These are phyloP conservation scores for Drosophila nigricruria DNA, from an alignment of 2,888 invertebrate species.

Conservation along the genomic window DNA sequence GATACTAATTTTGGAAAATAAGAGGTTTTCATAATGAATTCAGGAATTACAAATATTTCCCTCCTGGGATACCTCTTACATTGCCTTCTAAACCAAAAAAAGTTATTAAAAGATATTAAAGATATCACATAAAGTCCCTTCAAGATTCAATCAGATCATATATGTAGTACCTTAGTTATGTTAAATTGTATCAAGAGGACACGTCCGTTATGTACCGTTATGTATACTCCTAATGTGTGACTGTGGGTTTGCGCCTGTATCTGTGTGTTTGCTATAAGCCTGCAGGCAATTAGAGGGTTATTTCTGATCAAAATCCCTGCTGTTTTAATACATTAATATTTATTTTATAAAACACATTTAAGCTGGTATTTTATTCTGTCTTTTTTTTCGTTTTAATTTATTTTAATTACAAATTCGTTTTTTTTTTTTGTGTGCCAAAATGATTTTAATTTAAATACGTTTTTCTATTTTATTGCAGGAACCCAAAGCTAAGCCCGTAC, in stretches of 20 bases:
- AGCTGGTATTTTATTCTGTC: background rate
- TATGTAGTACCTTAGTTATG: background rate
- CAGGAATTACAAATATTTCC: background rate
- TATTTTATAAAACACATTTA: background rate
- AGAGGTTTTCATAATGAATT: background rate
- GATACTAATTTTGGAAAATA: background rate
- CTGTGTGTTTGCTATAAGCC: conserved; percentile 18
- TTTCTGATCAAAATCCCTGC: background rate
- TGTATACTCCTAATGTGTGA: too few relatives aligned
- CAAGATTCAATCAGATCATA: background rate
- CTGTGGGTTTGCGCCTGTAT: background rate
- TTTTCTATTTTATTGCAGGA: conserved; percentile 68
- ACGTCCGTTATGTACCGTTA: too few relatives aligned
- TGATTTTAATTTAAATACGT: conserved; percentile 47
- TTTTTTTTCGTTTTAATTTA: conserved; percentile 3
- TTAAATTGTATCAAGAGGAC: too few relatives aligned
- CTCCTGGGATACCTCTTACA: too few relatives aligned
- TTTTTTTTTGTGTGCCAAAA: conserved; percentile 7
- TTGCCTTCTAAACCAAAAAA: too few relatives aligned
- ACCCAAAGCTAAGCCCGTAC: conserved; percentile 83
- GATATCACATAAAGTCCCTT: too few relatives aligned
- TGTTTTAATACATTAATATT: background rate
- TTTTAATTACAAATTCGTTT: conserved; percentile 23
- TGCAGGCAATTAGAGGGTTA: conserved; percentile 58
- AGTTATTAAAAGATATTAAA: too few relatives aligned